Evolutionary conservation across 2,797 vertebrate species (phyloP).

Genomic region (Darevskia mixta): DNA sequence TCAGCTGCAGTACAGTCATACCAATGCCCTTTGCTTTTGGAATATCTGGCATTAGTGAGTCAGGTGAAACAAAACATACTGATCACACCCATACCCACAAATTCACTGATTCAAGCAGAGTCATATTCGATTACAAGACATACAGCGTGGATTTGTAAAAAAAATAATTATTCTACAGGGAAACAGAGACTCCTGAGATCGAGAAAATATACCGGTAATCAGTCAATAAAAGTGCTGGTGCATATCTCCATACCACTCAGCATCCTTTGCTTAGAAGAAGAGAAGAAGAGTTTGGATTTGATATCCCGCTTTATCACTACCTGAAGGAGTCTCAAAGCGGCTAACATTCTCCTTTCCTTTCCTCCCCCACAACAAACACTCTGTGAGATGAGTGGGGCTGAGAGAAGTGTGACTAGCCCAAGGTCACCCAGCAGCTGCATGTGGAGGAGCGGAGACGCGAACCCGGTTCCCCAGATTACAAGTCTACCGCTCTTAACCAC

Average conservation of each 20-base stretch:
- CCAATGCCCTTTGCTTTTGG: neutral
- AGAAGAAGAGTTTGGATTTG: too few relatives aligned
- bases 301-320: too few relatives aligned
- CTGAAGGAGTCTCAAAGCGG: too few relatives aligned
- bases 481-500: too few relatives aligned
- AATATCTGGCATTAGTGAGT: neutral
- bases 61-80: neutral
- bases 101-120: neutral
- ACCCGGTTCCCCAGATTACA: too few relatives aligned
- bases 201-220: neutral
- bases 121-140: neutral
- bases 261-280: neutral
- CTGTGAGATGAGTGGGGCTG: too few relatives aligned
- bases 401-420: too few relatives aligned
- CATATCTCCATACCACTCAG: neutral
- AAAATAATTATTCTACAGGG: neutral
- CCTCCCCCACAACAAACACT: too few relatives aligned
- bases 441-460: too few relatives aligned
- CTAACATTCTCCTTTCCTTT: too few relatives aligned
- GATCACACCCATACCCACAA: neutral
- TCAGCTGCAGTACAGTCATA: neutral
- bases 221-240: neutral
- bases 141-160: neutral
- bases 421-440: too few relatives aligned
- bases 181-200: neutral